A percentile compares a stretch with the other conserved stretches of the same genome.
These are phyloP conservation scores for Hipposideros armiger DNA, from an alignment of 2,113 vertebrate genomes.

Conservation along the genomic window DNA sequence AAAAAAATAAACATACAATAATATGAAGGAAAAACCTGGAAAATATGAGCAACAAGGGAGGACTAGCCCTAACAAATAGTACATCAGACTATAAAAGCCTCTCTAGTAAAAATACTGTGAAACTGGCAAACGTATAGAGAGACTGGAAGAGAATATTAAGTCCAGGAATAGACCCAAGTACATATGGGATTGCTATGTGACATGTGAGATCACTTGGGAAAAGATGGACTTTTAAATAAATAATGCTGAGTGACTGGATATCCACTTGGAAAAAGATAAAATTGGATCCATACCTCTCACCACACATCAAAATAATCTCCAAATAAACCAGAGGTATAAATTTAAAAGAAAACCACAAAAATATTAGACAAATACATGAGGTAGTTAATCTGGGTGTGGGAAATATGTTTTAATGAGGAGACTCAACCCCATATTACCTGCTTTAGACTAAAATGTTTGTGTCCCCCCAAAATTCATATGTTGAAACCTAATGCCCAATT, in stretches of 20 bases:
- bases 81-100: not conserved
- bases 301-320: not conserved
- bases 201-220: not conserved
- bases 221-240: not conserved
- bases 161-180: not conserved
- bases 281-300: not conserved
- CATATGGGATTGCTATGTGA: not conserved
- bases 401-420: not conserved
- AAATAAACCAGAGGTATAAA: not conserved
- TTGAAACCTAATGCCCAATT: not conserved
- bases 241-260: not conserved
- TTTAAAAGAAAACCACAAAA: not conserved
- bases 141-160: not conserved
- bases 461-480: not conserved
- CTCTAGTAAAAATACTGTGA: not conserved
- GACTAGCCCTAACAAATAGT: not conserved
- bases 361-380: not conserved
- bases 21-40: constrained; percentile 23
- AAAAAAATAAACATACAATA: not conserved
- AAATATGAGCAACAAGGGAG: not conserved
- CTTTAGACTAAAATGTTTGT: not conserved
- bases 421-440: not conserved
- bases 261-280: not conserved
- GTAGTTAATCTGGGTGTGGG: not conserved
- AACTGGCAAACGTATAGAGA: not conserved